Percentiles rank a stretch among this genome's conserved stretches.
phyloP scores from a whole-genome alignment of 2,797 vertebrate species.

The Echiichthys vipera region DNA sequence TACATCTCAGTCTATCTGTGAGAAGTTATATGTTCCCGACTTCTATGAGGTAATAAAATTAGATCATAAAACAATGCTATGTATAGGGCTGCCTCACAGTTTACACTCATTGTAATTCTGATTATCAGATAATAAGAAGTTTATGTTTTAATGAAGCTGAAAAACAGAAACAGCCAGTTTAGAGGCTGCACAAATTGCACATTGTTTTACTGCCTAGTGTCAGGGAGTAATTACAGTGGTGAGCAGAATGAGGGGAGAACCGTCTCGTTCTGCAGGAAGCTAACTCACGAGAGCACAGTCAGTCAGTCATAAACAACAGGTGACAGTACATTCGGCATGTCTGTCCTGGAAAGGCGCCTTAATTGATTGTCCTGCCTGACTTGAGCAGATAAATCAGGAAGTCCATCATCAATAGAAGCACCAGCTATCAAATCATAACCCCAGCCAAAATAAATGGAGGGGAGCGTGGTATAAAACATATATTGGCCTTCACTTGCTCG shows the following conservation, averaged over 20 bases:
- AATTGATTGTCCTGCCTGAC: slow-evolving; percentile 74
- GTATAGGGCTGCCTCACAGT: slow-evolving; percentile 26
- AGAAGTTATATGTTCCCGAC: slow-evolving; percentile 54
- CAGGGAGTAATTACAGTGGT: slow-evolving; percentile 48
- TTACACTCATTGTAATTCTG: slow-evolving; percentile 61
- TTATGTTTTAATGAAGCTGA: slow-evolving; percentile 46
- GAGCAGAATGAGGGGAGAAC: slow-evolving; percentile 39
- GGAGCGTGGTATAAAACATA: slow-evolving; percentile 80
- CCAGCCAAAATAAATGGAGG: slow-evolving; percentile 78
- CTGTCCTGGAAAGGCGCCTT: slow-evolving; percentile 62
- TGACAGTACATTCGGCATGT: slow-evolving; percentile 62
- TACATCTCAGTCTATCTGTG: slow-evolving; percentile 70
- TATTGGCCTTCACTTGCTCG: slow-evolving; percentile 80
- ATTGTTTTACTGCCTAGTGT: slow-evolving; percentile 54
- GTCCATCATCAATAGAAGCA: slow-evolving; percentile 81
- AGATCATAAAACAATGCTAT: slow-evolving; percentile 59
- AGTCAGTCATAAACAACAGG: slow-evolving; percentile 72
- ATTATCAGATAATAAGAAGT: slow-evolving; percentile 50
- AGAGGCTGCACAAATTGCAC: slow-evolving; percentile 36
- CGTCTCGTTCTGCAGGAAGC: slow-evolving; percentile 34
- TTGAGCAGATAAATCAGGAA: slow-evolving; percentile 77
- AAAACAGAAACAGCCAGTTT: slow-evolving; percentile 31
- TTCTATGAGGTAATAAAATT: slow-evolving; percentile 59
- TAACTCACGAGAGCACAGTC: slow-evolving; percentile 22
- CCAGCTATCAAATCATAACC: slow-evolving; percentile 82